Evolutionary conservation across 92 coral and sea anemone genomes (phyloP).

Genomic region (Hydrozoanthus gracilis): DNA sequence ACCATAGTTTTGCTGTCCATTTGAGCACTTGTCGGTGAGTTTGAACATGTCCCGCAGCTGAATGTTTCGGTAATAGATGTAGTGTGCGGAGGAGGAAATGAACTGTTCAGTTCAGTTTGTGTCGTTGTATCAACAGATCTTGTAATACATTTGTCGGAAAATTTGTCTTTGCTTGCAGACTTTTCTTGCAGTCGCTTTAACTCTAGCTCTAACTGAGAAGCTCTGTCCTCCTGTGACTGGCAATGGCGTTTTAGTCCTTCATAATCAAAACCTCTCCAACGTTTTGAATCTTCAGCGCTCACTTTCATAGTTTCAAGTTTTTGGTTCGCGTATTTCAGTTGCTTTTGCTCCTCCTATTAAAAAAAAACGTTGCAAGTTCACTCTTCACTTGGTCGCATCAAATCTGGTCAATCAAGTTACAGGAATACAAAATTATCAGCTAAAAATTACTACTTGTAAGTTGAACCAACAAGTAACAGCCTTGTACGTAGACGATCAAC

Average conservation of each 20-base stretch:
- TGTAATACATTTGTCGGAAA: neutral
- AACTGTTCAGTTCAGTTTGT: conserved; percentile 16
- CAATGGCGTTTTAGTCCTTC: conserved; percentile 67
- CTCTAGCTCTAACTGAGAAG: conserved; percentile 72
- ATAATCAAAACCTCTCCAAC: conserved; percentile 65
- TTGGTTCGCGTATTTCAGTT: conserved; percentile 76
- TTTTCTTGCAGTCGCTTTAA: conserved; percentile 53
- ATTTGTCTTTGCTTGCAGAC: neutral
- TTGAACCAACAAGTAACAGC: too few relatives aligned
- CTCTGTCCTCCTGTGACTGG: conserved; percentile 78
- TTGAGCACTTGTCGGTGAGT: neutral
- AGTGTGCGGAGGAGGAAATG: neutral
- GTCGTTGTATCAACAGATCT: conserved; percentile 9
- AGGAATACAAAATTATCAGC: too few relatives aligned
- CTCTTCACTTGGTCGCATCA: too few relatives aligned
- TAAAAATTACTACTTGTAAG: too few relatives aligned
- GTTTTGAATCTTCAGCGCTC: conserved; percentile 51
- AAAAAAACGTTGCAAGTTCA: neutral
- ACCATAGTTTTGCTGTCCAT: neutral
- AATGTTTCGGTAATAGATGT: too few relatives aligned
- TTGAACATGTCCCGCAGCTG: neutral
- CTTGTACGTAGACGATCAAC: too few relatives aligned
- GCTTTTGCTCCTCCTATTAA: conserved; percentile 87
- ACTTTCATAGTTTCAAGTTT: conserved; percentile 54
- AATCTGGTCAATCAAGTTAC: too few relatives aligned